A percentile compares a stretch with the other conserved stretches of the same genome.
Conservation (phyloP, 1,140 invertebrate genomes). For the Lineus longissimus region DNA sequence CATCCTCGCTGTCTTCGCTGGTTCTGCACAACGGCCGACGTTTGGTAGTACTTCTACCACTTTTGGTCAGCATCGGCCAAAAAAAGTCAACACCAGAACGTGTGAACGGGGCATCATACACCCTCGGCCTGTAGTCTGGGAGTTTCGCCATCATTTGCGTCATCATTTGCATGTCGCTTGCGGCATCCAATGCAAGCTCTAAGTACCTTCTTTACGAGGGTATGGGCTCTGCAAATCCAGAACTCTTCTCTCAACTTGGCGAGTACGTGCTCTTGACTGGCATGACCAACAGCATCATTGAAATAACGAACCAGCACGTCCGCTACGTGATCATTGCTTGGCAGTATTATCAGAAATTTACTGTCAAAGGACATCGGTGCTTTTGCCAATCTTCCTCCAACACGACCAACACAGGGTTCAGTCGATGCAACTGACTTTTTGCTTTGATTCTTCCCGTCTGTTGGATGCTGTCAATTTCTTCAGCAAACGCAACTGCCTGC, state of each 20-base stretch:
- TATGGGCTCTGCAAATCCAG: not conserved
- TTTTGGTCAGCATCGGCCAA: too few species aligned
- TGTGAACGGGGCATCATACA: too few species aligned
- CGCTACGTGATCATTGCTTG: not conserved
- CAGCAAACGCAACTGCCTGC: not conserved
- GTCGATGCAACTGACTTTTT: not conserved
- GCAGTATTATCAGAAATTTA: constrained; percentile 5
- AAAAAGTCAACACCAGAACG: too few species aligned
- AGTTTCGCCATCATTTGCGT: too few species aligned
- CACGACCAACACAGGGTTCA: not conserved
- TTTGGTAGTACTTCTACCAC: too few species aligned
- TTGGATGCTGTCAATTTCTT: not conserved
- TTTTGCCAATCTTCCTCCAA: not conserved
- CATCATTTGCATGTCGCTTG: too few species aligned
- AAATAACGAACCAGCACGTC: not conserved
- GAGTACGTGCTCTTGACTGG: not conserved
- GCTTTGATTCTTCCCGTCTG: not conserved
- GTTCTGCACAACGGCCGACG: too few species aligned
- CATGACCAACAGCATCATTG: not conserved
- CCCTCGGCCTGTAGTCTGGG: too few species aligned
- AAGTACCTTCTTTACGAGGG: too few species aligned
- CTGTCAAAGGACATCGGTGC: not conserved
- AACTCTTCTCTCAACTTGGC: not conserved
- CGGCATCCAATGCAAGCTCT: too few species aligned
- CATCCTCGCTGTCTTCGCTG: too few species aligned